Conservation (phyloP, 2,888 invertebrate genomes). For the Imbricaverruca yamaguchii region DNA sequence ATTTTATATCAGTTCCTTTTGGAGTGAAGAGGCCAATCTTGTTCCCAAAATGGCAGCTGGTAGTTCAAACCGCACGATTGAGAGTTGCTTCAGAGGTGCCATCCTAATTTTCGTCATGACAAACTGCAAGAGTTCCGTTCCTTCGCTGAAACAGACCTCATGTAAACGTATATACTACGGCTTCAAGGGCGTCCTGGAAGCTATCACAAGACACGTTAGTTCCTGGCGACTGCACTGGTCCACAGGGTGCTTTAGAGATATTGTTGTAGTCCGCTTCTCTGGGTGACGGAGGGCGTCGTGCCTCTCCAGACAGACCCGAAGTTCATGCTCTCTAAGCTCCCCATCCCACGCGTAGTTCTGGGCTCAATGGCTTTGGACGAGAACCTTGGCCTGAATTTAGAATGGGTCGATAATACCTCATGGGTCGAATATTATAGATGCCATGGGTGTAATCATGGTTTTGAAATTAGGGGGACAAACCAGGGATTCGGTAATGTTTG, state of each 20-base stretch:
- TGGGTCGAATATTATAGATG: conserved; percentile 36
- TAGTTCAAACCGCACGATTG: neutral
- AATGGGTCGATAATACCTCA: conserved; percentile 34
- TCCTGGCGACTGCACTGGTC: conserved; percentile 26
- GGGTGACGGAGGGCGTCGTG: neutral
- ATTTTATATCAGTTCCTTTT: neutral
- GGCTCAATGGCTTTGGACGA: conserved; percentile 35
- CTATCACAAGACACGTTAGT: conserved; percentile 29
- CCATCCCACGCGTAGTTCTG: conserved; percentile 36
- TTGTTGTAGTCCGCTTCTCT: neutral
- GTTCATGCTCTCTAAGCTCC: conserved; percentile 30
- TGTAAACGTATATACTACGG: conserved; percentile 31
- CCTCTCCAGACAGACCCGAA: conserved; percentile 18
- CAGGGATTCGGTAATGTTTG: no score
- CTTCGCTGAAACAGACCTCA: conserved; percentile 23
- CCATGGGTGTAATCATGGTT: conserved; percentile 21
- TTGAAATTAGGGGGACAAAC: no score
- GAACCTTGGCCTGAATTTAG: conserved; percentile 34
- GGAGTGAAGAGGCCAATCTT: neutral
- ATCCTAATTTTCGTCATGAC: neutral
- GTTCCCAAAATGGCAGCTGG: neutral
- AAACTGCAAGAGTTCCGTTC: conserved; percentile 16
- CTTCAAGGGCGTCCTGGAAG: conserved; percentile 32
- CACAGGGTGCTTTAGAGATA: conserved; percentile 32
- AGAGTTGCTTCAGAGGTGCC: neutral